Conservation (phyloP, 2,888 invertebrate species). For the Campopleginae sp. region DNA sequence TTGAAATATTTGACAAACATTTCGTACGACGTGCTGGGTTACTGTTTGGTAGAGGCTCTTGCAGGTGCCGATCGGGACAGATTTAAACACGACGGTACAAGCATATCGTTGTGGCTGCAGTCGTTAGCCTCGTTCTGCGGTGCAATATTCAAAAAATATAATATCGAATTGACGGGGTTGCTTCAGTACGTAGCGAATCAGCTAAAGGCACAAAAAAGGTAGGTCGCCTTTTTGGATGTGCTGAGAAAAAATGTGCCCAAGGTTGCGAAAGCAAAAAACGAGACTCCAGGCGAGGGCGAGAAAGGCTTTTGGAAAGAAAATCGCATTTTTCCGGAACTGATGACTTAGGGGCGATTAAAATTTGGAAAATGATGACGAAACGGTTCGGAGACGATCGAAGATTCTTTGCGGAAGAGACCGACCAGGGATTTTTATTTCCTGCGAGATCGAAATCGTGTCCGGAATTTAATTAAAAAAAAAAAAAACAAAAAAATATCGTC, state of each 20-base stretch:
- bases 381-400: constrained; percentile 20
- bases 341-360: constrained; percentile 48
- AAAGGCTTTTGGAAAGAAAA: constrained; percentile 26
- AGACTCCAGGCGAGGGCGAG: background rate
- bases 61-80: constrained; percentile 91
- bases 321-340: constrained; percentile 38
- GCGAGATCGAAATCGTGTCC: constrained; percentile 9
- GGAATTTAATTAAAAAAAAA: constrained; percentile 24
- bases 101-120: constrained; percentile 97
- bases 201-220: constrained; percentile 98
- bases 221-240: constrained; percentile 71
- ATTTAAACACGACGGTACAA: constrained; percentile 95
- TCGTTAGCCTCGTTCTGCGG: constrained; percentile 98
- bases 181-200: constrained; percentile 99
- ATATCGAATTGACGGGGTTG: constrained; percentile 96
- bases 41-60: constrained; percentile 97
- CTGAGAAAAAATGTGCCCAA: constrained; percentile 36
- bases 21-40: constrained; percentile 98
- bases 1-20: constrained; percentile 97
- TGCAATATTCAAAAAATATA: constrained; percentile 98
- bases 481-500: background rate
- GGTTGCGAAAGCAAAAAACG: constrained; percentile 22
- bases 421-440: constrained; percentile 31
- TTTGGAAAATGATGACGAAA: constrained; percentile 25
- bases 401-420: constrained; percentile 23